Conservation (phyloP, 2,113 vertebrate genomes). For the Gasterosteus nipponicus region DNA sequence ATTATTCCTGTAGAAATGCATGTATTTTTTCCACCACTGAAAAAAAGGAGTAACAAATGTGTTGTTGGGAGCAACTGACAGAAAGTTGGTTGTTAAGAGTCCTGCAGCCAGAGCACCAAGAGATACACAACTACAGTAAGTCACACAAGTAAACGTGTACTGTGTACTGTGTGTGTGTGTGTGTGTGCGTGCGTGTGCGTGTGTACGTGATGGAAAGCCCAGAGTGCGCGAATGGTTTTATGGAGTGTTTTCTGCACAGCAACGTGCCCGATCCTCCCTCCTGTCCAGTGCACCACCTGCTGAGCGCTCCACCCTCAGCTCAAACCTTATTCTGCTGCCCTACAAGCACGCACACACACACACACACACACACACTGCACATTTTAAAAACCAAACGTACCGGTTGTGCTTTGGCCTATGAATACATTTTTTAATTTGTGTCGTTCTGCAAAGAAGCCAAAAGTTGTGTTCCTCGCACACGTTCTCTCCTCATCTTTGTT, state of each 20-base stretch:
- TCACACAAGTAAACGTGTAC: neutral
- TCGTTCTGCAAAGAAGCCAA: slow-evolving; percentile 34
- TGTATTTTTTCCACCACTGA: neutral
- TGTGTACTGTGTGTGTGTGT: slow-evolving; percentile 6
- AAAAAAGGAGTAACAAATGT: neutral
- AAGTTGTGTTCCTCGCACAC: slow-evolving; percentile 6
- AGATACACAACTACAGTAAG: neutral
- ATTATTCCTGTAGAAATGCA: neutral
- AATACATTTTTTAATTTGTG: slow-evolving; percentile 10
- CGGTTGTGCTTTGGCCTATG: slow-evolving; percentile 16
- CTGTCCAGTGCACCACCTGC: slow-evolving; percentile 40
- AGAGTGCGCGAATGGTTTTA: slow-evolving; percentile 37
- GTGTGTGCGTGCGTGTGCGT: neutral
- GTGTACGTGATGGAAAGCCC: slow-evolving; percentile 27
- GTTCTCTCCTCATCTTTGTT: slow-evolving; percentile 26
- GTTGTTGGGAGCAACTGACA: neutral
- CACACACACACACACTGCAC: slow-evolving; percentile 19
- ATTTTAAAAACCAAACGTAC: slow-evolving; percentile 16
- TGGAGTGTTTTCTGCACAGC: slow-evolving; percentile 46
- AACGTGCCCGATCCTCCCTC: slow-evolving; percentile 42
- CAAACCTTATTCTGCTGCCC: slow-evolving; percentile 53
- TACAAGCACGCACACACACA: slow-evolving; percentile 10
- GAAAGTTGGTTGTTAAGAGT: neutral
- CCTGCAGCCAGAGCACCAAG: neutral
- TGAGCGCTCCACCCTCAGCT: slow-evolving; percentile 43